Evolutionary conservation across 1,140 invertebrate species (phyloP).

Genomic region (Hermetia illucens): DNA sequence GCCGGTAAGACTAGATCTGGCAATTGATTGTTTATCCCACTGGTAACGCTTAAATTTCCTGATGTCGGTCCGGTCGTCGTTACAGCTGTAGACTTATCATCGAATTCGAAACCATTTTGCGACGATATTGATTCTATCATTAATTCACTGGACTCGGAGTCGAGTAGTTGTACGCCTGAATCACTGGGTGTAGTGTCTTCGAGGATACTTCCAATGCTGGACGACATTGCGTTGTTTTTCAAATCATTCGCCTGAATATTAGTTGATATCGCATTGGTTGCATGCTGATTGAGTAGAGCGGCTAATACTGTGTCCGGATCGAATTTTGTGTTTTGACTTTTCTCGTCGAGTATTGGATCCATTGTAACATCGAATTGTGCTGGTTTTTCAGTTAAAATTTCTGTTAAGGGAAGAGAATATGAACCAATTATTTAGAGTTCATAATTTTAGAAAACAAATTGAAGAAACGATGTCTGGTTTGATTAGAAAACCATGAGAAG

Average conservation of each 20-base stretch:
- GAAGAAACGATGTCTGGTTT: neutral
- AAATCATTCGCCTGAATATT: neutral
- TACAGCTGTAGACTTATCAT: slow-evolving; percentile 14
- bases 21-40: neutral
- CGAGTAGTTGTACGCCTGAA: slow-evolving; percentile 36
- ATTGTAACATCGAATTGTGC: neutral
- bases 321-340: neutral
- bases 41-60: neutral
- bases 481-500: neutral
- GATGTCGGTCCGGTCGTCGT: neutral
- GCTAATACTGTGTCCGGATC: too few relatives aligned
- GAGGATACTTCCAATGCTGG: slow-evolving; percentile 12
- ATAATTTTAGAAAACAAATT: neutral
- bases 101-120: slow-evolving; percentile 29
- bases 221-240: slow-evolving; percentile 2
- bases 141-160: slow-evolving; percentile 36
- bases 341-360: neutral
- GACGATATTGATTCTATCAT: slow-evolving; percentile 35
- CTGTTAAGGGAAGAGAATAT: neutral
- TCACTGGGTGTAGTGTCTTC: slow-evolving; percentile 31
- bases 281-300: neutral
- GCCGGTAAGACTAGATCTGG: neutral
- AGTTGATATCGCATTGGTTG: too few relatives aligned
- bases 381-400: neutral
- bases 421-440: neutral